Conservation (phyloP, 2,888 invertebrate species). For the Stenotaenia linearis region DNA sequence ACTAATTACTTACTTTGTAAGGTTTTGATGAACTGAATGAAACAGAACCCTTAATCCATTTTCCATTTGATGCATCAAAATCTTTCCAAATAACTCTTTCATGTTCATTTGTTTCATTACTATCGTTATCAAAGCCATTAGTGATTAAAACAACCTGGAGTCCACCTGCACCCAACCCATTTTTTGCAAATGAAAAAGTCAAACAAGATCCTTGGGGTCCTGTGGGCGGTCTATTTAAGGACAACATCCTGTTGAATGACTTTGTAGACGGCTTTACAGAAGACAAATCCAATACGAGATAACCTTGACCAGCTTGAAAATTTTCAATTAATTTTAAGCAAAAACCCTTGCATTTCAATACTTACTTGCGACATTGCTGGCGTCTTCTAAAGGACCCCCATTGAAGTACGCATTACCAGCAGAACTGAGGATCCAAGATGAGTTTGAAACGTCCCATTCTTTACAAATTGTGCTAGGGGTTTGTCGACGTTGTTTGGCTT, state of each 20-base stretch:
- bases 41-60: neutral
- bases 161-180: conserved; percentile 21
- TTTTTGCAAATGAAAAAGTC: neutral
- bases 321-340: neutral
- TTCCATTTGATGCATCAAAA: neutral
- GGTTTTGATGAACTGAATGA: conserved; percentile 11
- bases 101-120: neutral
- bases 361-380: neutral
- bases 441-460: neutral
- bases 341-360: neutral
- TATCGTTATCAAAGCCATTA: neutral
- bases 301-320: neutral
- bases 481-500: too few species aligned
- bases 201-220: conserved; percentile 27
- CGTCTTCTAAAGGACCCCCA: conserved; percentile 24
- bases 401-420: conserved; percentile 20
- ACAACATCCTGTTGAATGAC: neutral
- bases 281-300: neutral
- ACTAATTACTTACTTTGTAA: neutral
- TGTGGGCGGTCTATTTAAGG: neutral
- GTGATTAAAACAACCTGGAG: neutral
- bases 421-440: conserved; percentile 15
- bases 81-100: neutral
- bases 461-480: conserved; percentile 1
- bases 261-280: neutral